Conservation (phyloP, 2,113 vertebrate genomes). For the Erythrocercus mccallii region DNA sequence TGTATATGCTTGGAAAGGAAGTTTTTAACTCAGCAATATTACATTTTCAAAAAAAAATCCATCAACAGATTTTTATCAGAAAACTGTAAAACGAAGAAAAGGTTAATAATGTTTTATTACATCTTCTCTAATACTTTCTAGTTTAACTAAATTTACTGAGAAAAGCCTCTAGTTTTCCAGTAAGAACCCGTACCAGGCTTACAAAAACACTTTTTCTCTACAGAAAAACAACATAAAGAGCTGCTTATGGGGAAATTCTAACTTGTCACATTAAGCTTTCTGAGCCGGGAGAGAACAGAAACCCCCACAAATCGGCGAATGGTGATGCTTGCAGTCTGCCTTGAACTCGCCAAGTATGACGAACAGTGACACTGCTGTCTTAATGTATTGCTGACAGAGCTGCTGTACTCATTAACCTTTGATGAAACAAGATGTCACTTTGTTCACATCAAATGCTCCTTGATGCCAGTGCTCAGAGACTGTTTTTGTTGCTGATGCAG, state of each 20-base stretch:
- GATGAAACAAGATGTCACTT: constrained; percentile 63
- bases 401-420: constrained; percentile 61
- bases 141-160: background rate
- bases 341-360: background rate
- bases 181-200: background rate
- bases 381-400: constrained; percentile 54
- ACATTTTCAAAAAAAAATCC: background rate
- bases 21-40: background rate
- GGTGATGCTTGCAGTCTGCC: background rate
- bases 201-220: background rate
- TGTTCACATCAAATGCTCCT: constrained; percentile 61
- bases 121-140: background rate
- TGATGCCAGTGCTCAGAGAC: constrained; percentile 43
- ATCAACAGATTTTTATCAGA: background rate
- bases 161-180: background rate
- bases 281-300: background rate
- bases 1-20: background rate
- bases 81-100: background rate
- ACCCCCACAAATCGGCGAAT: accelerated
- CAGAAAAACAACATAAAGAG: background rate
- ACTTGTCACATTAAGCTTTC: background rate
- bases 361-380: constrained; percentile 51
- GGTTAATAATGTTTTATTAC: background rate
- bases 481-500: constrained; percentile 43
- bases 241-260: background rate